These are phyloP conservation scores for Brienomyrus brachyistius DNA, from an alignment of 2,113 vertebrate genomes.

Conservation along the genomic window DNA sequence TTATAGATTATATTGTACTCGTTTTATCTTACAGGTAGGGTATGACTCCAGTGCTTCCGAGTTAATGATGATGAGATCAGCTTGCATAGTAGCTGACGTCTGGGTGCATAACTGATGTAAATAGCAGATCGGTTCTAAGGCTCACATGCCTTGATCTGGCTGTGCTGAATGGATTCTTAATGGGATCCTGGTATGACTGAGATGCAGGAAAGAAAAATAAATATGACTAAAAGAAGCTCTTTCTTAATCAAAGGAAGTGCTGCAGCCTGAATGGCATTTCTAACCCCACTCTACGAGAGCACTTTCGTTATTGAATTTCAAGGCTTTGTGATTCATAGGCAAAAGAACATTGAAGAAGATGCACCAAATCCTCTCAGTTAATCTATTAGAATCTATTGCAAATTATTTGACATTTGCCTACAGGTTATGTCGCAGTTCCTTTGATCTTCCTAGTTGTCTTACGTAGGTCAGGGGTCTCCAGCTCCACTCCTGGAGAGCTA, in stretches of 20 bases:
- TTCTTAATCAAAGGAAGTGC: background rate
- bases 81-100: background rate
- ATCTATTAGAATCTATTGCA: background rate
- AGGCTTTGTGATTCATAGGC: background rate
- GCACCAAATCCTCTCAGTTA: background rate
- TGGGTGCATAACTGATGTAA: background rate
- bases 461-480: background rate
- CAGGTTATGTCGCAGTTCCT: background rate
- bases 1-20: background rate
- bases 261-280: background rate
- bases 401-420: background rate
- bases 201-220: background rate
- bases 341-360: background rate
- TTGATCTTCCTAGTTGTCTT: background rate
- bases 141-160: background rate
- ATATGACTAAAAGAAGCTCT: background rate
- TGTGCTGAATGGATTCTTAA: slow-evolving; percentile 1
- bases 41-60: background rate
- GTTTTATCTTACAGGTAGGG: background rate
- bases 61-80: background rate
- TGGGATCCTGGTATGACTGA: background rate
- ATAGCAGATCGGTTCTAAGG: background rate
- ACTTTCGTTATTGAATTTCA: background rate
- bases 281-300: background rate
- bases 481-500: background rate